Conservation (phyloP, 2,113 vertebrate species). For the Nesospiza acunhae region DNA sequence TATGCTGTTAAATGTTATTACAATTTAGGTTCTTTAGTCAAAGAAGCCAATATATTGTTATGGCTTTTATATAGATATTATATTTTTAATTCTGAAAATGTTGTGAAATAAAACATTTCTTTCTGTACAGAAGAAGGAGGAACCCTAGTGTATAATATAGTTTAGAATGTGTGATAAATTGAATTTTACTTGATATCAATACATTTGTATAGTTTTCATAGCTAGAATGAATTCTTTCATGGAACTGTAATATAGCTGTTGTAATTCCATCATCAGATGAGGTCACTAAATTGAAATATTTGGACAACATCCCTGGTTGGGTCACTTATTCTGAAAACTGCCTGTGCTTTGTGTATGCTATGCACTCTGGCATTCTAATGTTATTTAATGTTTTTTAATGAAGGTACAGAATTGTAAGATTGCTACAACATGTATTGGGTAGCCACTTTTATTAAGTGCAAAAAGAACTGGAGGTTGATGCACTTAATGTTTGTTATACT, state of each 20-base stretch:
- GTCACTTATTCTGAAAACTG: not conserved
- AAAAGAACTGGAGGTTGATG: not conserved
- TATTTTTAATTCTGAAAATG: not conserved
- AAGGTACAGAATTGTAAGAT: not conserved
- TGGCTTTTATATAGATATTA: not conserved
- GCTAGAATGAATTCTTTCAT: not conserved
- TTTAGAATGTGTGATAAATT: not conserved
- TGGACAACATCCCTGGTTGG: not conserved
- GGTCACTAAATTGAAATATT: not conserved
- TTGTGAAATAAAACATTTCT: not conserved
- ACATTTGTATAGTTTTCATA: not conserved
- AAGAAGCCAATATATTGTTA: not conserved
- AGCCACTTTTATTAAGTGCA: not conserved
- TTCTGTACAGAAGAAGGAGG: not conserved
- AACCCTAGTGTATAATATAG: not conserved
- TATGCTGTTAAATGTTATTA: not conserved
- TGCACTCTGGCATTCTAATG: not conserved
- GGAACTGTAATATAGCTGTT: not conserved
- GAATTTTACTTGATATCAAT: not conserved
- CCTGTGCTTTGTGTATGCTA: fast-evolving
- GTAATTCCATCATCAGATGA: not conserved
- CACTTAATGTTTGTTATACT: not conserved
- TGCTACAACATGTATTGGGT: not conserved
- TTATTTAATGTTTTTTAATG: not conserved
- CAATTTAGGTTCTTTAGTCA: not conserved